Evolutionary conservation across 2,797 vertebrate species (phyloP).

Genomic region (Poecile montanus): DNA sequence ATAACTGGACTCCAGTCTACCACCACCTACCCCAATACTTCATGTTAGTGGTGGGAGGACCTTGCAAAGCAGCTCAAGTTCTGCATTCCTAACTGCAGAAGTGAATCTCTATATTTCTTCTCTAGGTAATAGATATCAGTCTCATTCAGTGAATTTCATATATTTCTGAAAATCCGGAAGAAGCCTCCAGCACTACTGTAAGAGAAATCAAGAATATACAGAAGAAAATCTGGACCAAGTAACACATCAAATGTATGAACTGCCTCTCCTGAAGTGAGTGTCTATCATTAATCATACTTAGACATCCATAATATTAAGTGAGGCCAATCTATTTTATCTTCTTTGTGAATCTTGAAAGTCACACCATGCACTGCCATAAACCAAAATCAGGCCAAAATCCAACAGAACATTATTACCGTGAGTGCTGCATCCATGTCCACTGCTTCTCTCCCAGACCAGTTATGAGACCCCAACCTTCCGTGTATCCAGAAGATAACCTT

Average conservation of each 20-base stretch:
- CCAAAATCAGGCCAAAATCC: background rate
- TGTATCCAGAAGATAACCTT: background rate
- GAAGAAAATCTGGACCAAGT: background rate
- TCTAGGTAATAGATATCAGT: fast-evolving
- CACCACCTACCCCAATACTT: background rate
- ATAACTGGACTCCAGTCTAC: background rate
- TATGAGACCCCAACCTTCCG: background rate
- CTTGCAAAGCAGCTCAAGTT: background rate
- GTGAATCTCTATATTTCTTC: background rate
- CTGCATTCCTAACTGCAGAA: background rate
- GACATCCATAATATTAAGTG: background rate
- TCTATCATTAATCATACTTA: background rate
- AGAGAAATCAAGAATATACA: background rate
- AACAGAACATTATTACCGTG: background rate
- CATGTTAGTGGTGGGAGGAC: background rate
- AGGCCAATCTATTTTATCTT: background rate
- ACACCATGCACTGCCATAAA: background rate
- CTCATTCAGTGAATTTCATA: background rate
- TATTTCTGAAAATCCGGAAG: background rate
- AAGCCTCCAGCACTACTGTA: background rate
- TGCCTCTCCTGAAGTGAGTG: background rate
- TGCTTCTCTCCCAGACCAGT: background rate
- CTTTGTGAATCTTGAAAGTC: background rate
- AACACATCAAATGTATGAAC: background rate
- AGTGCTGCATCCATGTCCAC: background rate